Evolutionary conservation across 2,888 invertebrate genomes (phyloP).

Genomic region (Polydrusus tereticollis): DNA sequence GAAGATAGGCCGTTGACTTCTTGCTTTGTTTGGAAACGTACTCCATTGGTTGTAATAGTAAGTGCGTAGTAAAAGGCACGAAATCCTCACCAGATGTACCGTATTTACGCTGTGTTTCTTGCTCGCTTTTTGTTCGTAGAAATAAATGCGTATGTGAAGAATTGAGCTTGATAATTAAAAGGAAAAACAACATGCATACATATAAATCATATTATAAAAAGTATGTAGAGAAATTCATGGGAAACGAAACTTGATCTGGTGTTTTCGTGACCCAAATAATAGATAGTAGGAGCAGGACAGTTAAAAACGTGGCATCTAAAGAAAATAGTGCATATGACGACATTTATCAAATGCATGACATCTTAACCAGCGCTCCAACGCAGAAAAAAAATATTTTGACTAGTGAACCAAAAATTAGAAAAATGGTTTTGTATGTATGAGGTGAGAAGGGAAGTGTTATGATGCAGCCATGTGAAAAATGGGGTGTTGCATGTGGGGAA

Average conservation of each 20-base stretch:
- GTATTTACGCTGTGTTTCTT: constrained; percentile 26
- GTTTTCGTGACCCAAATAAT: constrained; percentile 3
- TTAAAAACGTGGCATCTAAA: too few species aligned
- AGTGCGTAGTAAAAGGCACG: constrained; percentile 39
- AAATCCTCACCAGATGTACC: constrained; percentile 31
- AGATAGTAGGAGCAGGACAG: neutral
- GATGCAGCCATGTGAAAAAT: too few species aligned
- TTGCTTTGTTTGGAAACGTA: constrained; percentile 45
- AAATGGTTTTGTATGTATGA: neutral
- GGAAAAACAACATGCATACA: neutral
- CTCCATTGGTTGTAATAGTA: constrained; percentile 37
- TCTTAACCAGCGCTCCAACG: too few species aligned
- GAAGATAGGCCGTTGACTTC: constrained; percentile 45
- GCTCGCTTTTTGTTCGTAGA: neutral
- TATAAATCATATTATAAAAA: neutral
- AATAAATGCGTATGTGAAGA: constrained; percentile 5
- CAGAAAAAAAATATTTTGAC: too few species aligned
- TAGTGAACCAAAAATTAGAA: neutral
- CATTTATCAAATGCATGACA: too few species aligned
- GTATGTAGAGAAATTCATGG: neutral
- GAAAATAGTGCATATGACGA: too few species aligned
- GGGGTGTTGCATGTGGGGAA: too few species aligned
- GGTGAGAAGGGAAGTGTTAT: too few species aligned
- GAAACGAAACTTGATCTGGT: neutral
- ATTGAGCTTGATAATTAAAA: constrained; percentile 9